Evolutionary conservation across 23 tunicate genomes (phyloP), one percentile per base, ranked within the genome.

Genomic region (Halocynthia aurantium): DNA sequence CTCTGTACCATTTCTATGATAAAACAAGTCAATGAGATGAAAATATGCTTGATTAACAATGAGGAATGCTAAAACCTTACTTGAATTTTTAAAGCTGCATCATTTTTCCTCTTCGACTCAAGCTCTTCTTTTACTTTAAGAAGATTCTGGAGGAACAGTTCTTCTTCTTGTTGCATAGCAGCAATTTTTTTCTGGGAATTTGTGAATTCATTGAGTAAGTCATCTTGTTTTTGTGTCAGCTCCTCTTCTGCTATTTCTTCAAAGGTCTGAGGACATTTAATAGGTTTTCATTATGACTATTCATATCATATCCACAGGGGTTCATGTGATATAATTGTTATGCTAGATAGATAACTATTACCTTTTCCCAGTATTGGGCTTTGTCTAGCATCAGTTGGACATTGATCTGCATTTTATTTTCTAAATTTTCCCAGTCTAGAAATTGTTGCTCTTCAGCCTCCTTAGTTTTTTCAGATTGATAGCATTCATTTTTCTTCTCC

Each of bases 281-380:
- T 31, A 31, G 44, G 44, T 31, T 31, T 31, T 0, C 44, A 31
- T 31, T 31, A 31, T 31, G 44, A 4, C 44, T 31, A 31, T 31
- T 31, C 44, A 31, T 31, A 31, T 31, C 44, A 31, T 31, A 31
- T 31, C 44, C 44, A 31, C 44, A 31, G 44, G 44, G 44, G 4
- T 31, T 31, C 4, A 31, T 1, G 44, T 31, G 2, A 31, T 31
- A 31, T 31, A 0, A 31, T 31, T 31, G 4, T 31, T 0, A 31
- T 31, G 44, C 44, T 31, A 58, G 17, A n/a, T 58, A 58, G 2
- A 58, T 13, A 58, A 1, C 17, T 58, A 13, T n/a, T 8, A 74
- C 78, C 78, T 74, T 74, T 56, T 74, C 78, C 78, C 78, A 74
- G 56, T 74, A 74, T 22, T 74, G 31, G 5, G 62, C 78, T 74